Evolutionary conservation across 1,140 invertebrate genomes (phyloP).

Genomic region (Plodia interpunctella): DNA sequence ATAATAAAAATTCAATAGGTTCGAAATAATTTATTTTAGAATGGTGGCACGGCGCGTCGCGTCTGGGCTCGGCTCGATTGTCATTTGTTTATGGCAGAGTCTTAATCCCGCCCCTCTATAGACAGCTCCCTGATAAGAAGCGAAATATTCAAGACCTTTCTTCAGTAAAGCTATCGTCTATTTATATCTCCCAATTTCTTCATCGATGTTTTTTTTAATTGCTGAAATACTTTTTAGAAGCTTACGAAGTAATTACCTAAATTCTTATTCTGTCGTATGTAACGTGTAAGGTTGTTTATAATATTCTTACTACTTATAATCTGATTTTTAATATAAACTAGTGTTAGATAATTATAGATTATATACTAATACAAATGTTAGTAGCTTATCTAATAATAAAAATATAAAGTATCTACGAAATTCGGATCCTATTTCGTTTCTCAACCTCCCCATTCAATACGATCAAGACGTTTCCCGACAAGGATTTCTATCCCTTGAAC

Average conservation of each 20-base stretch:
- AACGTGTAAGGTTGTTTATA: too few species aligned
- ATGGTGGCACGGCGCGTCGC: neutral
- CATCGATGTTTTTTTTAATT: neutral
- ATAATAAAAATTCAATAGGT: too few species aligned
- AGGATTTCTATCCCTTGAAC: slow-evolving; percentile 52
- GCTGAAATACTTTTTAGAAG: neutral
- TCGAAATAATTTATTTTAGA: neutral
- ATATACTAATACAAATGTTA: too few species aligned
- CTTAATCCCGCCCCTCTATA: neutral
- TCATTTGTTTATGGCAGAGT: slow-evolving; percentile 5
- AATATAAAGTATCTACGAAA: too few species aligned
- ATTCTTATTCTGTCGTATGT: too few species aligned
- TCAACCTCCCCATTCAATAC: slow-evolving; percentile 52
- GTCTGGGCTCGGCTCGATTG: neutral
- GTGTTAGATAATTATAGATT: too few species aligned
- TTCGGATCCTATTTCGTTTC: neutral
- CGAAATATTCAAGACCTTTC: slow-evolving; percentile 4
- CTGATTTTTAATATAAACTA: too few species aligned
- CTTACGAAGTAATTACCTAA: neutral
- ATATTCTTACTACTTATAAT: too few species aligned
- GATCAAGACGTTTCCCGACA: slow-evolving; percentile 51
- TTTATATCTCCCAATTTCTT: slow-evolving; percentile 4
- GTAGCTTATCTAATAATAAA: too few species aligned
- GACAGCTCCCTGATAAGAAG: slow-evolving; percentile 3
- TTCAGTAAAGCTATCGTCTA: neutral